phyloP scores from a whole-genome alignment of 2,888 invertebrate genomes.

The Spodoptera exigua region DNA sequence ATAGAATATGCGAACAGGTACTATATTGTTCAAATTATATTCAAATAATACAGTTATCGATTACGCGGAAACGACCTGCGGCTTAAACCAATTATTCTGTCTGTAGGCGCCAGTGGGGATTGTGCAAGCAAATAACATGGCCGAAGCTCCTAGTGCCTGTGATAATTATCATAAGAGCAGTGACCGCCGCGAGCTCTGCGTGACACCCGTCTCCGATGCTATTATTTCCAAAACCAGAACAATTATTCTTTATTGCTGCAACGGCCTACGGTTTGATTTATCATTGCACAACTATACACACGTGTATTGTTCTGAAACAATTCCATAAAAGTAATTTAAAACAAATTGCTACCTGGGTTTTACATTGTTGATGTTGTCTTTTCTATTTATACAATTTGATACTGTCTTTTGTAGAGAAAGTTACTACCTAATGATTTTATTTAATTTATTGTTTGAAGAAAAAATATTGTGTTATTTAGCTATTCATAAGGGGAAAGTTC shows the following conservation, averaged over 20 bases:
- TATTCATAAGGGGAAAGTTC: conserved; percentile 30
- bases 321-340: conserved; percentile 45
- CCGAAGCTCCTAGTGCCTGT: conserved; percentile 64
- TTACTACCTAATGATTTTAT: conserved; percentile 5
- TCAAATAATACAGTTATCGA: conserved; percentile 58
- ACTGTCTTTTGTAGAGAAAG: conserved; percentile 37
- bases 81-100: conserved; percentile 62
- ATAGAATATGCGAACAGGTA: conserved; percentile 14
- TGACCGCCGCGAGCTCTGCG: conserved; percentile 73
- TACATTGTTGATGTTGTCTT: conserved; percentile 24
- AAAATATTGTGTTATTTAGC: conserved; percentile 8
- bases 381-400: conserved; percentile 16
- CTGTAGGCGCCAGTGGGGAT: conserved; percentile 63
- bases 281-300: conserved; percentile 44
- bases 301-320: conserved; percentile 54
- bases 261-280: conserved; percentile 62
- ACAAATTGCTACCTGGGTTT: conserved; percentile 50
- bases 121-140: conserved; percentile 75
- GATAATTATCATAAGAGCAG: conserved; percentile 73
- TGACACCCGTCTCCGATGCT: conserved; percentile 65
- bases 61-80: conserved; percentile 60
- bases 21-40: conserved; percentile 30
- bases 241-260: conserved; percentile 68
- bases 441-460: background rate
- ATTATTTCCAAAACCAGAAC: conserved; percentile 73